These are phyloP conservation scores for Puma concolor DNA, from an alignment of 2,113 vertebrate species.

Conservation along the genomic window DNA sequence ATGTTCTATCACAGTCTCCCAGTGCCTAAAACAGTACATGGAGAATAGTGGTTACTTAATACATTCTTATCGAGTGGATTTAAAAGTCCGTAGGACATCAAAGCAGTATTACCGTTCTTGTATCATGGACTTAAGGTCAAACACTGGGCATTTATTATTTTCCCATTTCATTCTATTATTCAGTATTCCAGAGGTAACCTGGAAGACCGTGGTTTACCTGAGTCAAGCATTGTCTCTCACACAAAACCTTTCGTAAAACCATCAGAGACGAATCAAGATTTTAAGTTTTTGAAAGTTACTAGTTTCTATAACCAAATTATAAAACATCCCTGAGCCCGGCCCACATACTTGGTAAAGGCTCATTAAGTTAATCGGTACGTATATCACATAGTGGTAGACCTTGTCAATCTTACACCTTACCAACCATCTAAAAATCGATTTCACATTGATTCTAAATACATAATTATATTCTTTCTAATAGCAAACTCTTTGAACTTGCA, in stretches of 20 bases:
- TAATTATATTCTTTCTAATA: not conserved
- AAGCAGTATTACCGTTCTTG: not conserved
- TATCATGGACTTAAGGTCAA: not conserved
- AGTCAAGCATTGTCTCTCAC: not conserved
- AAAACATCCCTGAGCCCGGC: not conserved
- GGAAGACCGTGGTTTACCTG: not conserved
- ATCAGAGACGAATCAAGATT: not conserved
- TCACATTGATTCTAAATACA: not conserved
- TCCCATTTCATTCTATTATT: not conserved
- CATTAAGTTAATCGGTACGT: not conserved
- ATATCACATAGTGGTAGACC: not conserved
- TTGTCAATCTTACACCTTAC: not conserved
- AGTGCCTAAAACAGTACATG: not conserved
- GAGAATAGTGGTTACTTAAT: not conserved
- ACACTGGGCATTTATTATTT: constrained; percentile 39
- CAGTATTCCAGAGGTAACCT: not conserved
- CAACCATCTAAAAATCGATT: not conserved
- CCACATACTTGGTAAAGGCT: not conserved
- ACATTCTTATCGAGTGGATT: not conserved
- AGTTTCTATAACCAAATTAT: not conserved
- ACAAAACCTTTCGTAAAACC: not conserved
- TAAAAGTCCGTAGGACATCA: not conserved
- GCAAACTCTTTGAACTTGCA: not conserved
- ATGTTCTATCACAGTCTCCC: not conserved
- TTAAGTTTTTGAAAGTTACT: not conserved